Evolutionary conservation across 1,140 invertebrate species (phyloP).

Genomic region (Aplysia californica): DNA sequence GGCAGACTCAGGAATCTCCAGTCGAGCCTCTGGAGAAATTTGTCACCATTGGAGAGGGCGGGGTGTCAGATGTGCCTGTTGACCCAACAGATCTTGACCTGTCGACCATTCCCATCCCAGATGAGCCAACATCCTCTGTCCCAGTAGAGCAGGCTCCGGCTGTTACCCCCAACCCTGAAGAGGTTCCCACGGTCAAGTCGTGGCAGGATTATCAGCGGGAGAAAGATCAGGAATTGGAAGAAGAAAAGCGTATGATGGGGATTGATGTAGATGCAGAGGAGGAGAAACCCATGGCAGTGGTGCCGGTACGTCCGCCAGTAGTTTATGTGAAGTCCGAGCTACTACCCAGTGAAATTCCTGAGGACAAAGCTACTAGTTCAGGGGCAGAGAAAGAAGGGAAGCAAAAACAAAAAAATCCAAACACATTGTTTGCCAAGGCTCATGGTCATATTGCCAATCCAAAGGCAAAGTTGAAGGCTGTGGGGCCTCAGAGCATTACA

Average conservation of each 20-base stretch:
- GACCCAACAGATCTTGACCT: background rate
- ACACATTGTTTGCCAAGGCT: slow-evolving; percentile 2
- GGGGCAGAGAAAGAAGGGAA: background rate
- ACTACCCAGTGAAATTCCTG: too few relatives aligned
- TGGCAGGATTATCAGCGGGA: background rate
- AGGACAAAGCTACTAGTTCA: too few relatives aligned
- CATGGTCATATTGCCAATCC: too few relatives aligned
- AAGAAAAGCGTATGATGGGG: background rate
- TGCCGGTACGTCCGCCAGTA: background rate
- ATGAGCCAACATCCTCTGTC: too few relatives aligned
- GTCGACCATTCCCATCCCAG: slow-evolving; percentile 5
- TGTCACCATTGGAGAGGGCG: background rate
- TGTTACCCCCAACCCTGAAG: too few relatives aligned
- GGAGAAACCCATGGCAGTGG: background rate
- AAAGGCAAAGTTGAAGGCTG: too few relatives aligned
- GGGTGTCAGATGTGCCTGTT: background rate
- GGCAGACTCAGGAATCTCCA: slow-evolving; percentile 1
- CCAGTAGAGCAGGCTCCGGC: too few relatives aligned
- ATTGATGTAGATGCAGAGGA: slow-evolving; percentile 5
- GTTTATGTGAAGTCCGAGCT: too few relatives aligned
- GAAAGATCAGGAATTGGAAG: background rate
- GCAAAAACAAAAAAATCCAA: background rate
- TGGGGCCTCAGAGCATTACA: too few relatives aligned
- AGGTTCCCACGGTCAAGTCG: background rate
- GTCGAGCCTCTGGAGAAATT: slow-evolving; percentile 5